Evolutionary conservation across 2,113 vertebrate genomes (phyloP).

Genomic region (Vireo altiloquus): DNA sequence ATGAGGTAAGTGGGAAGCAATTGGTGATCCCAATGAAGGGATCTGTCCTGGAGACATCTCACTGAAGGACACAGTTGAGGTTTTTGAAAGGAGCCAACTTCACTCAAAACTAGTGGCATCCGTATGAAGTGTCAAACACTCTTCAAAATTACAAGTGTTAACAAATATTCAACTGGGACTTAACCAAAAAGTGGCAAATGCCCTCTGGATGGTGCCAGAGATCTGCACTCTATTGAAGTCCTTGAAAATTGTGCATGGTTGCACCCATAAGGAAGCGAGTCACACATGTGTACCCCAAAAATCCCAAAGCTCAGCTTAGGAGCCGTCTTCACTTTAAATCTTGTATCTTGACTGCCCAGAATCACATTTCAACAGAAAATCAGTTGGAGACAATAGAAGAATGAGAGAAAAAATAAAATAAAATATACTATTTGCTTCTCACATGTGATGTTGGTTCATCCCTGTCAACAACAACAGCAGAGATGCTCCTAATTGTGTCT

Average conservation of each 20-base stretch:
- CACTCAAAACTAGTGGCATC: not conserved
- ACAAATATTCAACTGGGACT: not conserved
- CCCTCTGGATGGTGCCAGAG: constrained; percentile 4
- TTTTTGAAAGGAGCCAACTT: not conserved
- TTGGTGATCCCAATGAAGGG: not conserved
- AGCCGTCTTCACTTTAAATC: not conserved
- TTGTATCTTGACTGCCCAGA: not conserved
- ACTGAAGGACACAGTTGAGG: not conserved
- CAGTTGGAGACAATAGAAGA: not conserved
- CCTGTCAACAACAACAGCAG: not conserved
- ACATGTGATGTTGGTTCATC: not conserved
- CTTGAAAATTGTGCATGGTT: not conserved
- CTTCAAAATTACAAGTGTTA: not conserved
- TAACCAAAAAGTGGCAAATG: not conserved
- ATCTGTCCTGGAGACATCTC: not conserved
- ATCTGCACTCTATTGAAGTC: not conserved
- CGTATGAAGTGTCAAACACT: not conserved
- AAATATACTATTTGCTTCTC: not conserved
- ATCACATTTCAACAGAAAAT: not conserved
- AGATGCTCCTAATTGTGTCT: not conserved
- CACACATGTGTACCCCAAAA: not conserved
- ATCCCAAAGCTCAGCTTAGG: not conserved
- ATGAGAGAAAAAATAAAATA: not conserved
- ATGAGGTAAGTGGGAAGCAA: rapidly evolving
- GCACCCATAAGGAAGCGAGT: not conserved